Evolutionary conservation across 2,113 vertebrate species (phyloP).

Genomic region (Notothenia rossii): DNA sequence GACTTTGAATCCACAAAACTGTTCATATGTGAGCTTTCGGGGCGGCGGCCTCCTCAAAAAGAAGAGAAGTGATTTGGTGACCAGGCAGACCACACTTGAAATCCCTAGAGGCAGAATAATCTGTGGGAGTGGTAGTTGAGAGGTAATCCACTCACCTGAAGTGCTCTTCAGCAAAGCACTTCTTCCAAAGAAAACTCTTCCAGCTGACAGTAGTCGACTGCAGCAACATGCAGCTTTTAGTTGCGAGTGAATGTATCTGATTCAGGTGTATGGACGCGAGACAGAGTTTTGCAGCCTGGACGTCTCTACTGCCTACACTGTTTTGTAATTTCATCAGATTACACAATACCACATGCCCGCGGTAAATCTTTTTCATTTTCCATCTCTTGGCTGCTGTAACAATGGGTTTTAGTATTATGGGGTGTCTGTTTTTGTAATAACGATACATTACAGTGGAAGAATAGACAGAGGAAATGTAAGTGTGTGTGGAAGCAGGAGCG

Average conservation of each 20-base stretch:
- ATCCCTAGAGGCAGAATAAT: slow-evolving; percentile 50
- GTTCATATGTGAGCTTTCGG: slow-evolving; percentile 37
- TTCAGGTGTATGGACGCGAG: slow-evolving; percentile 9
- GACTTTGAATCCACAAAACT: slow-evolving; percentile 39
- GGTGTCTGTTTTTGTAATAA: slow-evolving; percentile 60
- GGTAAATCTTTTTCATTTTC: slow-evolving; percentile 46
- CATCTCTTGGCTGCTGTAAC: slow-evolving; percentile 40
- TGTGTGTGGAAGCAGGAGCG: slow-evolving; percentile 31
- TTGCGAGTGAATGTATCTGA: too few relatives aligned
- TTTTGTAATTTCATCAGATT: slow-evolving; percentile 49
- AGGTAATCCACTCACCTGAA: slow-evolving; percentile 70
- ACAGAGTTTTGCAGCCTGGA: neutral
- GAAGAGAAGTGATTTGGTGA: slow-evolving; percentile 54
- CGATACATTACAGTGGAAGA: slow-evolving; percentile 50
- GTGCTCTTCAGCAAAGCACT: slow-evolving; percentile 72
- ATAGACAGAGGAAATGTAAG: slow-evolving; percentile 41
- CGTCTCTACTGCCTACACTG: slow-evolving; percentile 14
- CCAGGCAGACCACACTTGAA: slow-evolving; percentile 56
- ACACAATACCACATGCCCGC: slow-evolving; percentile 12
- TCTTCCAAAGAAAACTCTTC: slow-evolving; percentile 30
- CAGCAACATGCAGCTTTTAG: slow-evolving; percentile 8
- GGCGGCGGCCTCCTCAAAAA: slow-evolving; percentile 37
- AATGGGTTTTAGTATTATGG: slow-evolving; percentile 46
- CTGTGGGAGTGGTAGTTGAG: slow-evolving; percentile 53
- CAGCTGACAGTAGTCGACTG: slow-evolving; percentile 34